Conservation (phyloP, 2,113 vertebrate species). For the Brachypodius melanocephalos region DNA sequence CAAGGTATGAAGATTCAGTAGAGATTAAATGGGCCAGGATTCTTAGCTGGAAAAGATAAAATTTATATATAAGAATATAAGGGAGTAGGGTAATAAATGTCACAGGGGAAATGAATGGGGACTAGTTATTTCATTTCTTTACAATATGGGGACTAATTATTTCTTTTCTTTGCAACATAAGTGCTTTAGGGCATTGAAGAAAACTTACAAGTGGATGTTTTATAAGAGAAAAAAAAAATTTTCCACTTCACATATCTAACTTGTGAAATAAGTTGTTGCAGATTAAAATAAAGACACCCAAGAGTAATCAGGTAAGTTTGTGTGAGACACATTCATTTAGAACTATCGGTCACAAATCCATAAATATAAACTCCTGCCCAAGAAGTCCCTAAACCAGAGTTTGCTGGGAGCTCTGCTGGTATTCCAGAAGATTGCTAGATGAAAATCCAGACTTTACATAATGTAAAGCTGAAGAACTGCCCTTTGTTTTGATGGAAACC, state of each 20-base stretch:
- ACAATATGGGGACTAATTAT: not conserved
- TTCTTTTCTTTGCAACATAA: not conserved
- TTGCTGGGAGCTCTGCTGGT: not conserved
- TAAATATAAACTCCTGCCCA: not conserved
- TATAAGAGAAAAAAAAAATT: not conserved
- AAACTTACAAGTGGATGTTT: not conserved
- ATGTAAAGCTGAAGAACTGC: not conserved
- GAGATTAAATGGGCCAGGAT: not conserved
- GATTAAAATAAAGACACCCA: not conserved
- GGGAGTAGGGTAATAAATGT: not conserved
- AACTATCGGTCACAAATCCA: not conserved
- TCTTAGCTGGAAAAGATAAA: not conserved
- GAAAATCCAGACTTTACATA: not conserved
- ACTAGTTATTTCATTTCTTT: not conserved
- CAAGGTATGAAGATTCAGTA: not conserved
- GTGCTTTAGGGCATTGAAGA: not conserved
- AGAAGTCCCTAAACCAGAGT: not conserved
- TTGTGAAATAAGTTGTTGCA: not conserved
- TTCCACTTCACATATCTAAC: not conserved
- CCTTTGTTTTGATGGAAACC: not conserved
- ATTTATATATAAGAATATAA: not conserved
- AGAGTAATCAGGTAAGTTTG: not conserved
- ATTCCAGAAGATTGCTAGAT: not conserved
- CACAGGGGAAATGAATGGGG: not conserved
- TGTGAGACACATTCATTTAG: not conserved